These are phyloP conservation scores for Dione vanillae DNA, from an alignment of 2,888 invertebrate species.

Conservation along the genomic window DNA sequence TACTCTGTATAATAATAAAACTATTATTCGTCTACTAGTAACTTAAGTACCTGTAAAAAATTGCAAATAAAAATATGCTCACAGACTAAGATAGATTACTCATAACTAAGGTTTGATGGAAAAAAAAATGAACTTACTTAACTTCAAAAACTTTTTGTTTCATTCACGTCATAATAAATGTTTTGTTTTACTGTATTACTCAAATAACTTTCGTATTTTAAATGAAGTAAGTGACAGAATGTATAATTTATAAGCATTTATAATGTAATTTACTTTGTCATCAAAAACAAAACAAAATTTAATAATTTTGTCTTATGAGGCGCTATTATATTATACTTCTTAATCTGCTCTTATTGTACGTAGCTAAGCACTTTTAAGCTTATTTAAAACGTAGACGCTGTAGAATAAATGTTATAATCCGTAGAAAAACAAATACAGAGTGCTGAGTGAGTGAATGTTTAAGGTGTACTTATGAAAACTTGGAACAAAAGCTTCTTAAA, in stretches of 20 bases:
- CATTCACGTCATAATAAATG: not conserved
- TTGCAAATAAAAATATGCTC: no score
- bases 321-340: not conserved
- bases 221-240: not conserved
- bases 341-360: not conserved
- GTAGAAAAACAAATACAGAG: conserved; percentile 5
- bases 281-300: not conserved
- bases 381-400: conserved; percentile 1
- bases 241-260: not conserved
- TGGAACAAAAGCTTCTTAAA: conserved; percentile 10
- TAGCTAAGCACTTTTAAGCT: not conserved
- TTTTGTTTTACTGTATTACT: not conserved
- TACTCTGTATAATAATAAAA: no score
- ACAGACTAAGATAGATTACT: no score
- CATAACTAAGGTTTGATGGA: no score
- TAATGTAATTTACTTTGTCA: not conserved
- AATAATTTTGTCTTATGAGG: not conserved
- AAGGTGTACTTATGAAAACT: conserved; percentile 9
- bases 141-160: not conserved
- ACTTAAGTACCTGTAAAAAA: no score
- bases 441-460: conserved; percentile 8
- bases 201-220: not conserved
- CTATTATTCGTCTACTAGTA: no score
- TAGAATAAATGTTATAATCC: conserved; percentile 12
- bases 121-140: not conserved